A percentile compares a stretch with the other conserved stretches of the same genome.
Conservation (phyloP, 2,888 invertebrate genomes). For the Hipparchia sbordonii region DNA sequence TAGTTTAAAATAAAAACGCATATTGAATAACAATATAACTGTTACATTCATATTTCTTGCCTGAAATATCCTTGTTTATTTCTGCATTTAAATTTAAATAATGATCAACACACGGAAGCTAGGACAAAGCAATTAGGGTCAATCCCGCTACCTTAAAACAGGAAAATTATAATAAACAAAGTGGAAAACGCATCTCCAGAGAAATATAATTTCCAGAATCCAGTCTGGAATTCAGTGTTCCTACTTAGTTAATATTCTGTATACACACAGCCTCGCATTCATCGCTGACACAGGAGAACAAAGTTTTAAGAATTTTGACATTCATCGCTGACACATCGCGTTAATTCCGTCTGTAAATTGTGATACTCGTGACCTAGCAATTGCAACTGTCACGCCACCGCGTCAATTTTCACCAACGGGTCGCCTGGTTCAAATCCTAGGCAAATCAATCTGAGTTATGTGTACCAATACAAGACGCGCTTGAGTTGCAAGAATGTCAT, state of each 20-base stretch:
- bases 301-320: too few relatives aligned
- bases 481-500: too few relatives aligned
- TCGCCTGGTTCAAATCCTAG: too few relatives aligned
- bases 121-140: conserved; percentile 17
- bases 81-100: conserved; percentile 14
- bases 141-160: conserved; percentile 16
- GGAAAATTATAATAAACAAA: conserved; percentile 25
- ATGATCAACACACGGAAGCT: conserved; percentile 12
- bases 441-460: too few relatives aligned
- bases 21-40: background rate
- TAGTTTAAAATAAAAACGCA: too few relatives aligned
- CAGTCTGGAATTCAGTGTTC: conserved; percentile 5
- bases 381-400: too few relatives aligned
- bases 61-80: background rate
- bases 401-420: too few relatives aligned
- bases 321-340: too few relatives aligned
- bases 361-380: too few relatives aligned
- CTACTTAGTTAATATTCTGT: background rate
- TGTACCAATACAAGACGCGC: too few relatives aligned
- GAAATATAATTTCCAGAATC: conserved; percentile 17
- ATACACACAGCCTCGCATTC: background rate
- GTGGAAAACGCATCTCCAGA: conserved; percentile 11
- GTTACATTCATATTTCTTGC: background rate
- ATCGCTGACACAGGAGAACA: background rate
- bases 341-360: too few relatives aligned